A percentile compares a stretch with the other conserved stretches of the same genome.
Evolutionary conservation across 2,888 invertebrate genomes (phyloP).

Genomic region (Drosophila colorata): DNA sequence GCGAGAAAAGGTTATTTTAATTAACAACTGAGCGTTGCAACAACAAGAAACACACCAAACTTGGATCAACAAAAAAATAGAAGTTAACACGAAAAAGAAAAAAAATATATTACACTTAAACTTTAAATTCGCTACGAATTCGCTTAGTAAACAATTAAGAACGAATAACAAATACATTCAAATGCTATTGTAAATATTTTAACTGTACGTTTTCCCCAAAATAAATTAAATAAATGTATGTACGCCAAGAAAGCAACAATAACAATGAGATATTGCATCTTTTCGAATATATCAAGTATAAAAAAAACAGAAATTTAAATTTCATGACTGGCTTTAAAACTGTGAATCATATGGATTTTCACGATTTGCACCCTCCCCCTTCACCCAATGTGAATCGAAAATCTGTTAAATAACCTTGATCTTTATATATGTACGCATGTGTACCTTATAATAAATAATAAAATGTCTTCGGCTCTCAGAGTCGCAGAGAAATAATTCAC

Average conservation of each 20-base stretch:
- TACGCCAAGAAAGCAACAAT: slow-evolving; percentile 33
- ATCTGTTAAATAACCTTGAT: no score
- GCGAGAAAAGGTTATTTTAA: slow-evolving; percentile 24
- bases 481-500: no score
- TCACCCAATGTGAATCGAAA: no score
- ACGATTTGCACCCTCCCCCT: no score
- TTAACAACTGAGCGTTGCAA: slow-evolving; percentile 14
- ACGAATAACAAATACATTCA: slow-evolving; percentile 40
- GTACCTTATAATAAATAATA: no score
- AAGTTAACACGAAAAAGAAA: background rate
- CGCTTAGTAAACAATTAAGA: slow-evolving; percentile 36
- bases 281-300: no score
- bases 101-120: slow-evolving; percentile 12
- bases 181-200: slow-evolving; percentile 76
- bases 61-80: slow-evolving; percentile 7
- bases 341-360: no score
- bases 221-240: slow-evolving; percentile 39
- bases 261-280: no score
- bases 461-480: no score
- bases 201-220: slow-evolving; percentile 66
- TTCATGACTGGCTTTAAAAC: no score
- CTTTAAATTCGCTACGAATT: slow-evolving; percentile 44
- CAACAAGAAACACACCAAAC: slow-evolving; percentile 15
- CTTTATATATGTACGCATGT: no score
- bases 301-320: no score